A percentile compares a stretch with the other conserved stretches of the same genome.
These are phyloP conservation scores for Bhutanitis thaidina DNA, from an alignment of 2,888 invertebrate species.

Conservation along the genomic window DNA sequence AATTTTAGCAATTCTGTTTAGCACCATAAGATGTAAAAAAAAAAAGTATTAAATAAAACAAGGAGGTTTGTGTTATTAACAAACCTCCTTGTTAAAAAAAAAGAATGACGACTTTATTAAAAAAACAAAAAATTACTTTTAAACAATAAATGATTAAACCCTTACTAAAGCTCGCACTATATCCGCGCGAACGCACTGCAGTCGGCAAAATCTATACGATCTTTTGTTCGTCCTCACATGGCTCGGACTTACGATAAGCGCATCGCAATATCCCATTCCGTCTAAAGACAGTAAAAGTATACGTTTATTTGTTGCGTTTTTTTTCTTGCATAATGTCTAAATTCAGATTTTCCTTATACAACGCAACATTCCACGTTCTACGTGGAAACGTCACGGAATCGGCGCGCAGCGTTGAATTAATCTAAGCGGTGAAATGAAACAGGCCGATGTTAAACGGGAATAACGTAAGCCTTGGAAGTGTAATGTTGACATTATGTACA, in stretches of 20 bases:
- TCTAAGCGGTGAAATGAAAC: slow-evolving; percentile 6
- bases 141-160: not conserved
- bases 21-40: no score
- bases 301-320: slow-evolving; percentile 46
- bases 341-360: slow-evolving; percentile 34
- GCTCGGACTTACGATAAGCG: slow-evolving; percentile 51
- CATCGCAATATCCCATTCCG: slow-evolving; percentile 46
- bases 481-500: no score
- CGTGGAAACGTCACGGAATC: slow-evolving; percentile 4
- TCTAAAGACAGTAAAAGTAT: slow-evolving; percentile 58
- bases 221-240: slow-evolving; percentile 70
- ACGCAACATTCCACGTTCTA: slow-evolving; percentile 13
- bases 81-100: no score
- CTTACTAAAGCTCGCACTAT: slow-evolving; percentile 30
- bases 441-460: not conserved
- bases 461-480: not conserved
- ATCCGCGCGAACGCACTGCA: slow-evolving; percentile 31
- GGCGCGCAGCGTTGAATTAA: slow-evolving; percentile 4
- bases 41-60: no score
- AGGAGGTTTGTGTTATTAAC: no score
- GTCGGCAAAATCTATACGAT: slow-evolving; percentile 67
- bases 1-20: no score
- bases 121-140: not conserved
- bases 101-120: not conserved
- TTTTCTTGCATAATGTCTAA: slow-evolving; percentile 44